Evolutionary conservation across 1,140 invertebrate genomes (phyloP).

Genomic region (Zaprionus vittiger): DNA sequence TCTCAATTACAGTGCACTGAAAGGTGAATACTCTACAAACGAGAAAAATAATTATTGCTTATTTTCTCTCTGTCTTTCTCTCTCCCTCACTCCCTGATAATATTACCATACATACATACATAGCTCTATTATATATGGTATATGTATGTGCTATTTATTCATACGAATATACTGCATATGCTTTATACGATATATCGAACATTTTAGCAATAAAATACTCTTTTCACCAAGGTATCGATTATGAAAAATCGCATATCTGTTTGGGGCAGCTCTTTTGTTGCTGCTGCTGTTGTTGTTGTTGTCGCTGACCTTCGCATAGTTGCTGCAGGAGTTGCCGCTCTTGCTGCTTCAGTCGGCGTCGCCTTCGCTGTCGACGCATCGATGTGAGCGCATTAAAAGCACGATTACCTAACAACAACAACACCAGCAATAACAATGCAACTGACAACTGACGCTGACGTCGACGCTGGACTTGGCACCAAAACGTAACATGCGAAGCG

Average conservation of each 20-base stretch:
- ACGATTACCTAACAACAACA: slow-evolving; percentile 60
- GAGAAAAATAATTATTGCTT: neutral
- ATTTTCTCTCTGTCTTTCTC: too few species aligned
- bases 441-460: slow-evolving; percentile 27
- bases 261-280: slow-evolving; percentile 25
- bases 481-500: slow-evolving; percentile 68
- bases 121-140: too few species aligned
- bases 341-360: slow-evolving; percentile 4
- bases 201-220: neutral
- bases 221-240: neutral
- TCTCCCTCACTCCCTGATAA: too few species aligned
- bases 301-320: slow-evolving; percentile 74
- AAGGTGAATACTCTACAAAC: neutral
- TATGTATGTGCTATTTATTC: too few species aligned
- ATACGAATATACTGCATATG: neutral
- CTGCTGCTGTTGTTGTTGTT: slow-evolving; percentile 23
- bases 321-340: slow-evolving; percentile 56
- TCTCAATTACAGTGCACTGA: neutral
- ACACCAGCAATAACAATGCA: slow-evolving; percentile 46
- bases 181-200: neutral
- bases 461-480: slow-evolving; percentile 74
- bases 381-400: slow-evolving; percentile 64
- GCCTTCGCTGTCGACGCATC: slow-evolving; percentile 16
- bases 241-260: slow-evolving; percentile 35
- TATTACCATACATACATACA: too few species aligned